Conservation (phyloP, 30 jellyfish, hydroid and myxozoan genomes). For the Catostylus mosaicus region DNA sequence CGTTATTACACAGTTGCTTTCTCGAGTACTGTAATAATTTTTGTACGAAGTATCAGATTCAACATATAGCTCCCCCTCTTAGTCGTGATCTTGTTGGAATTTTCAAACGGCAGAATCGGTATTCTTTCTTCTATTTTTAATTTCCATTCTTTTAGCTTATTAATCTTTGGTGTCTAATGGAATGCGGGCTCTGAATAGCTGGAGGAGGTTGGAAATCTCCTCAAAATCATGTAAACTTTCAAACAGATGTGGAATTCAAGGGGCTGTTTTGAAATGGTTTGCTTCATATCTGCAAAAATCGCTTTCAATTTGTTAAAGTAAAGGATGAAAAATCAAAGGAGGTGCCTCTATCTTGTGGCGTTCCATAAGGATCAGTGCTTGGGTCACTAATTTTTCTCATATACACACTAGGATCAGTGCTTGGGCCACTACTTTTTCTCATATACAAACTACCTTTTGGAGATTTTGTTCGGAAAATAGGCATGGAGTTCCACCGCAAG, state of each 20-base stretch:
- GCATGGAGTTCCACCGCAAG: slow-evolving; percentile 14
- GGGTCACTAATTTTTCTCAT: slow-evolving; percentile 30
- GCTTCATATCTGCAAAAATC: slow-evolving; percentile 27
- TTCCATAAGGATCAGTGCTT: slow-evolving; percentile 58
- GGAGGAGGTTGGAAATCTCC: too few species aligned
- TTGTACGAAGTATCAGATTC: too few species aligned
- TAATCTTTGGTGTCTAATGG: too few species aligned
- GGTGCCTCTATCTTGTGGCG: slow-evolving; percentile 61
- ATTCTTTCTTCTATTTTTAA: too few species aligned
- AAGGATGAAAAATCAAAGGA: slow-evolving; percentile 19
- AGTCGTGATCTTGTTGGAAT: too few species aligned
- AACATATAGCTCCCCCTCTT: too few species aligned
- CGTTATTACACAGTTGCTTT: too few species aligned
- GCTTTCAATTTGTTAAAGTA: slow-evolving; percentile 19
- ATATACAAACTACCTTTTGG: too few species aligned
- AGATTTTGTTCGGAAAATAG: slow-evolving; percentile 1
- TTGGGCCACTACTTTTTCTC: background rate
- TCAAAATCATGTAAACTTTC: slow-evolving; percentile 11
- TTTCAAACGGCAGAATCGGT: too few species aligned
- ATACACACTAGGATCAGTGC: background rate
- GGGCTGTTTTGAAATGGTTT: slow-evolving; percentile 41
- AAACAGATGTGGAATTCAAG: slow-evolving; percentile 26
- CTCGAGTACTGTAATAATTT: too few species aligned
- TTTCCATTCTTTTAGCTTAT: too few species aligned
- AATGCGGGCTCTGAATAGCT: too few species aligned